phyloP scores from a whole-genome alignment of 2,113 vertebrate genomes.

The Astur gentilis region DNA sequence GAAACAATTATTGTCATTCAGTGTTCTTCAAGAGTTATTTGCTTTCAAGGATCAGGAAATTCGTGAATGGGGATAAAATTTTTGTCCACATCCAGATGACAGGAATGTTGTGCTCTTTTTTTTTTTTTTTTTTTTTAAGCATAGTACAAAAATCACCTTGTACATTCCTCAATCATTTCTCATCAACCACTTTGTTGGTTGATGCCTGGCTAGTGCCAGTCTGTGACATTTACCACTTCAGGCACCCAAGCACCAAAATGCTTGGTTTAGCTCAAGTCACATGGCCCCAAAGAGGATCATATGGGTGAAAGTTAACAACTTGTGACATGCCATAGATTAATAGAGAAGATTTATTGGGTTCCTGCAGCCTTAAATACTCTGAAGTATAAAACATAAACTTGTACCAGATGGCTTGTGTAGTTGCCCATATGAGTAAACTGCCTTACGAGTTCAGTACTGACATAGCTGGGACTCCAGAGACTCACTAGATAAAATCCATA shows the following conservation, averaged over 20 bases:
- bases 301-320: neutral
- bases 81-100: neutral
- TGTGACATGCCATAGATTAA: neutral
- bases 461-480: neutral
- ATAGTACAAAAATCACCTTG: neutral
- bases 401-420: neutral
- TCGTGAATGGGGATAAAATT: neutral
- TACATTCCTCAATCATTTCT: neutral
- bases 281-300: neutral
- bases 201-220: neutral
- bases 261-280: neutral
- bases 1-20: neutral
- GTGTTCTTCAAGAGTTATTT: neutral
- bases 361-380: neutral
- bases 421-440: neutral
- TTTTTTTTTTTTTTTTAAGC: neutral
- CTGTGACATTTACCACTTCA: neutral
- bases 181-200: neutral
- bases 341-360: neutral
- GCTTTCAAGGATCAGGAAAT: neutral
- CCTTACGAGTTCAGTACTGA: neutral
- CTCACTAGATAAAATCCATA: neutral
- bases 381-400: neutral
- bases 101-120: fast-evolving
- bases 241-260: neutral